Evolutionary conservation across 2,113 vertebrate genomes (phyloP), one percentile per base, ranked within the genome.

Genomic region (Gambusia holbrooki): DNA sequence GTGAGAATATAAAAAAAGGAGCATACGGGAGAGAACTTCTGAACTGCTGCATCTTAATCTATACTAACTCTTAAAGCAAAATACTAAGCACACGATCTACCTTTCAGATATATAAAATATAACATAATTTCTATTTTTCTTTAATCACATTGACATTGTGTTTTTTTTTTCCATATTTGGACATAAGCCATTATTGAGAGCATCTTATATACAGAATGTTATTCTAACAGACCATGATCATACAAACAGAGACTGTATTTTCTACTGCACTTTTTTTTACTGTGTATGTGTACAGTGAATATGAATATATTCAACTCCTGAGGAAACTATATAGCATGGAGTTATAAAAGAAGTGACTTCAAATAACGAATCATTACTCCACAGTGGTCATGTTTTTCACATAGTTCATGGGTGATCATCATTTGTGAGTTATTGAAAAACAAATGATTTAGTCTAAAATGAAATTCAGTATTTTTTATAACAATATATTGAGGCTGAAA

Each of bases 61-160:
- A 65, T 63, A 82, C 80, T 79, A 83, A 82, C 77, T 85, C 81
- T 82, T 88, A 82, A 87, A 87, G 80, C 85, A 79, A 90, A 88
- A 90, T 86, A 87, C 83, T 89, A 91, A 93, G 93, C 93, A 94
- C 92, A 94, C 92, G 87, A 93, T 92, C 87, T 93, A 92, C 92
- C 93, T 92, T 92, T 92, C 74, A 82, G 78, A 89, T 88, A 90
- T 87, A 85, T 80, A 63, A 78, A 77, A 79, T 82, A 89, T 81
- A 28, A 86, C 81, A 79, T 87, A 15, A 22, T 84, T 82, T 87
- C 66, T 88, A 84, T 90, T 87, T 35, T 85, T 74, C 63, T 73
- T 88, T 83, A 42, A 73, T 71, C 68, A 48, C 83, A 79, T 71
- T 80, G 66, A 67, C 76, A 77, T 83, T 60, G 60, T 75, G 27